Evolutionary conservation across 2,113 vertebrate genomes (phyloP), one percentile per base, ranked within the genome.

Genomic region (Perca flavescens): DNA sequence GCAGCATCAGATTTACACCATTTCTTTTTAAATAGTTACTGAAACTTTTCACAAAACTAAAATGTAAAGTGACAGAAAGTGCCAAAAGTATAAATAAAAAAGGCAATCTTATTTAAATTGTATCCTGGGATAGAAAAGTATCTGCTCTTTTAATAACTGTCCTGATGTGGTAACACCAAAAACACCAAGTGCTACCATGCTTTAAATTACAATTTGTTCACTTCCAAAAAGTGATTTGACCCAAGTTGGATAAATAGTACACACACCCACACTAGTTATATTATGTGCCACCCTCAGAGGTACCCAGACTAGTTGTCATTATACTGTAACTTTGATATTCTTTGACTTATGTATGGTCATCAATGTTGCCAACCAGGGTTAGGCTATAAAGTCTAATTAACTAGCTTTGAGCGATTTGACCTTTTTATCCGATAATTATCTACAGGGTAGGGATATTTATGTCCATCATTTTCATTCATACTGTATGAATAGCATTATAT

Each of bases 371-470:
- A 74, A 11, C 40, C 54, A 17, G 10, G 0, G 31, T 19, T 12
- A 60, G 66, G 22, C 11, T 15, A 3, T n/a, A 14, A 50, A 19
- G 62, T 14, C 16, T 62, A 64, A 77, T 68, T 73, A 56, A 68
- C 65, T 50, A 17, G 56, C 61, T 69, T 73, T 71, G 5, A 90
- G 54, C 36, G 40, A n/a, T 86, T 72, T 85, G 71, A 87, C 82
- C 76, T 83, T 56, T 43, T 71, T 22, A 70, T 25, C 57, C 15
- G 46, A 72, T 68, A 53, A 74, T 75, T 62, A 74, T 64, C 67
- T 28, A n/a, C 50, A 63, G 17, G 49, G 22, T 4, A 61, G 49
- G 34, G 46, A 63, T 80, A 86, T 86, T 88, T 83, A 80, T 52
- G 7, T 75, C 43, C 4, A 12, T 71, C 53, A 34, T 50, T 36